Evolutionary conservation across 1,140 invertebrate species (phyloP), one percentile per base, ranked within the genome.

Genomic region (Piezodorus guildinii): DNA sequence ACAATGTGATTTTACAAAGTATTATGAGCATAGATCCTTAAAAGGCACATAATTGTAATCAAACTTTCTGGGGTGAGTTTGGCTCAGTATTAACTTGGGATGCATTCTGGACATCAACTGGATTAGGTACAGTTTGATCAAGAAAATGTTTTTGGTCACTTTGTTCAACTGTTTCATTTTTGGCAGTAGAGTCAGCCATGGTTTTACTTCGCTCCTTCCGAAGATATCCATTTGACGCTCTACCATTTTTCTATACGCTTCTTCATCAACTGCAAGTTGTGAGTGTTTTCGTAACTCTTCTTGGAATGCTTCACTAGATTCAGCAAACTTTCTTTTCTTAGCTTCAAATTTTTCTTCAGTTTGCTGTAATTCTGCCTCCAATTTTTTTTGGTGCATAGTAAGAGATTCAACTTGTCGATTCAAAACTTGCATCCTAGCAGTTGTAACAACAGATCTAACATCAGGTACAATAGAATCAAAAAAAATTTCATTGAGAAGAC

Each of bases 291-390:
- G 94, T 6, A 97, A 79, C 76, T 97, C 92, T 71, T 91, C 87
- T 73, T 95, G 90, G 77, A 98, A 98, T 21, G 83, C 77, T 72
- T 96, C 91, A 74, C 91, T 96, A n/a, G 90, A 89, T 76, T 97
- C 94, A 39, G 91, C 83, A 76, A 98, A 96, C 73, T 94, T 94
- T 60, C 89, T 81, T 74, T 97, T 97, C 73, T 97, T 98, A 0
- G 87, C 85, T 72, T 96, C 91, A 77, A 97, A 96, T 74, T 95
- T 96, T 74, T 97, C 94, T 76, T 97, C 93, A 71, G 97, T 96
- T 75, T 94, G 90, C 72, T 95, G 88, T 65, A 98, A 74, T 75
- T 98, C 95, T n/a, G 90, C 87, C 75, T 97, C 94, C 21, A 98
- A 75, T 74, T 96, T 98, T 81, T 94, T 96, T 81, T 87, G 94